phyloP scores from a whole-genome alignment of 2,113 vertebrate genomes.

The Perca flavescens region DNA sequence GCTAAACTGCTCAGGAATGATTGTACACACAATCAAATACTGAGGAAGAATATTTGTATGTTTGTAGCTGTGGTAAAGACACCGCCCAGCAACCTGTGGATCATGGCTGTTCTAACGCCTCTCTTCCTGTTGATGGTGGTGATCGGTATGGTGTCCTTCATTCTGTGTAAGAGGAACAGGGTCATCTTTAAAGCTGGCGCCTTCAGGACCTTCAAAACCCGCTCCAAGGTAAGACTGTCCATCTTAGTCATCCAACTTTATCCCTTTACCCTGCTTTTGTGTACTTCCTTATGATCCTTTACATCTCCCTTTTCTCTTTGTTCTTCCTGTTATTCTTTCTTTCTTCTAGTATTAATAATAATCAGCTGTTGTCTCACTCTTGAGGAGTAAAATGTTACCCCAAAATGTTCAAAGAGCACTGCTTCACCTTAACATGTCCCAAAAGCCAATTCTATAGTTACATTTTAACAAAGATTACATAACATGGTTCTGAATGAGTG shows the following conservation, averaged over 20 bases:
- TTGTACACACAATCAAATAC: not conserved
- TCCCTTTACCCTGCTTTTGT: not conserved
- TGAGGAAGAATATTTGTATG: constrained; percentile 18
- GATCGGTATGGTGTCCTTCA: constrained; percentile 93
- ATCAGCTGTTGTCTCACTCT: not conserved
- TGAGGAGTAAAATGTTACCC: not conserved
- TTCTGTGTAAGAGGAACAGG: constrained; percentile 96
- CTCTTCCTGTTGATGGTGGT: constrained; percentile 93
- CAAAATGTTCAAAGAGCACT: not conserved
- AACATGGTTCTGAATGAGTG: constrained; percentile 18
- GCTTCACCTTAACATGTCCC: not conserved
- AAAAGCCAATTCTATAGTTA: constrained; percentile 15
- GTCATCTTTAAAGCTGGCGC: constrained; percentile 94
- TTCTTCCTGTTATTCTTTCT: not conserved
- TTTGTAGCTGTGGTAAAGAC: constrained; percentile 94
- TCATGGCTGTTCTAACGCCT: constrained; percentile 94
- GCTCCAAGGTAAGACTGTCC: constrained; percentile 89
- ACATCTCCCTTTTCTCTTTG: not conserved
- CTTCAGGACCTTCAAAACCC: constrained; percentile 92
- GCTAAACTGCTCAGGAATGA: not conserved
- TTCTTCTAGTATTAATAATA: constrained; percentile 1
- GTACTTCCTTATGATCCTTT: not conserved
- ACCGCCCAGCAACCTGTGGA: constrained; percentile 95
- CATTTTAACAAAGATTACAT: constrained; percentile 7
- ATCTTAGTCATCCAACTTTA: not conserved